Evolutionary conservation across 2,888 invertebrate genomes (phyloP).

Genomic region (Synergus itoensis): DNA sequence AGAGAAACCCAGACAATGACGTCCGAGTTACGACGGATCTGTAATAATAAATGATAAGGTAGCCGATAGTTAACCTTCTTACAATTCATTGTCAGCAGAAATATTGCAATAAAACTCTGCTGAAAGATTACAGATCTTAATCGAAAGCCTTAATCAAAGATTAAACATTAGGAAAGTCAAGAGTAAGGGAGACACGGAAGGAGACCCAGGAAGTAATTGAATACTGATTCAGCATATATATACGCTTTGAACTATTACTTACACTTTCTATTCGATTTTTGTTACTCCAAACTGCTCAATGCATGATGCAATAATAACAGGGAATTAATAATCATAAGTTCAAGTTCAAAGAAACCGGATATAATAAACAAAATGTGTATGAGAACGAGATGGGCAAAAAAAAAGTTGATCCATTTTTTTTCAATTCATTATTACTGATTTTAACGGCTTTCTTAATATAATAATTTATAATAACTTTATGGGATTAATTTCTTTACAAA

Average conservation of each 20-base stretch:
- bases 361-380: neutral
- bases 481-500: neutral
- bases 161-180: constrained; percentile 19
- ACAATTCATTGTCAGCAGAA: neutral
- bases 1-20: constrained; percentile 57
- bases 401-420: neutral
- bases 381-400: neutral
- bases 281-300: neutral
- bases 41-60: constrained; percentile 55
- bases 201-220: constrained; percentile 2
- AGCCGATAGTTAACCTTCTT: constrained; percentile 17
- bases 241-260: constrained; percentile 3
- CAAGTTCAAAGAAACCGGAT: neutral
- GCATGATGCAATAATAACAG: constrained; percentile 46
- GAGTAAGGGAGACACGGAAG: constrained; percentile 17
- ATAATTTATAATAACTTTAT: neutral
- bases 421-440: too few species aligned
- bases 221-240: constrained; percentile 5
- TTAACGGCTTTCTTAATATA: too few species aligned
- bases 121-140: neutral
- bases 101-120: neutral
- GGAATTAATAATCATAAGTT: constrained; percentile 40
- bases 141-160: neutral
- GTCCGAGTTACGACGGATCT: constrained; percentile 64
- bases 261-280: constrained; percentile 31